phyloP scores from a whole-genome alignment of 2,797 vertebrate species.

The Apodemus agrarius region DNA sequence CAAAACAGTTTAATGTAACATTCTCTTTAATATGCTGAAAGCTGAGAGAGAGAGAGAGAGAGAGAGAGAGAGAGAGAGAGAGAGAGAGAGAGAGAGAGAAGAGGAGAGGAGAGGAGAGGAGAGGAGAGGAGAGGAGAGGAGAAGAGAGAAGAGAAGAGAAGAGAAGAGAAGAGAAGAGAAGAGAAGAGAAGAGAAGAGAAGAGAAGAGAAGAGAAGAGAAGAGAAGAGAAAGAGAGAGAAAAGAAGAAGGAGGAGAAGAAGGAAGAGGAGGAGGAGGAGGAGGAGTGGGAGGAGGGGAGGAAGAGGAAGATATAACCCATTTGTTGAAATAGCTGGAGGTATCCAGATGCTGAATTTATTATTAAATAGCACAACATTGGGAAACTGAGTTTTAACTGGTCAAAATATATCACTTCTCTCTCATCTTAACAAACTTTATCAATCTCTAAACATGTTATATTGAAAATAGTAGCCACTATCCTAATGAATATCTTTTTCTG shows the following conservation, averaged over 20 bases:
- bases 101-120: too few relatives aligned
- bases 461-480: not conserved
- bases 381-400: not conserved
- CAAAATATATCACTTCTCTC: not conserved
- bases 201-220: too few relatives aligned
- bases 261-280: too few relatives aligned
- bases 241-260: rapidly evolving
- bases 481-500: not conserved
- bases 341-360: not conserved
- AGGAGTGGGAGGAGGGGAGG: not conserved
- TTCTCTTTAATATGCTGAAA: not conserved
- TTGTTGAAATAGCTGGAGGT: not conserved
- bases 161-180: too few relatives aligned
- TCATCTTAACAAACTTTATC: slow-evolving; percentile 3
- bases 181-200: too few relatives aligned
- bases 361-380: not conserved
- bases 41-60: not conserved
- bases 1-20: not conserved
- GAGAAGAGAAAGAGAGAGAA: too few relatives aligned
- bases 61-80: too few relatives aligned
- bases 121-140: too few relatives aligned
- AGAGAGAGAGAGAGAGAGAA: not conserved
- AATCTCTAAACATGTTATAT: not conserved
- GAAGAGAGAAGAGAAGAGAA: too few relatives aligned
- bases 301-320: not conserved